Evolutionary conservation across 2,113 vertebrate species (phyloP).

Genomic region (Cyanoramphus novaezelandiae): DNA sequence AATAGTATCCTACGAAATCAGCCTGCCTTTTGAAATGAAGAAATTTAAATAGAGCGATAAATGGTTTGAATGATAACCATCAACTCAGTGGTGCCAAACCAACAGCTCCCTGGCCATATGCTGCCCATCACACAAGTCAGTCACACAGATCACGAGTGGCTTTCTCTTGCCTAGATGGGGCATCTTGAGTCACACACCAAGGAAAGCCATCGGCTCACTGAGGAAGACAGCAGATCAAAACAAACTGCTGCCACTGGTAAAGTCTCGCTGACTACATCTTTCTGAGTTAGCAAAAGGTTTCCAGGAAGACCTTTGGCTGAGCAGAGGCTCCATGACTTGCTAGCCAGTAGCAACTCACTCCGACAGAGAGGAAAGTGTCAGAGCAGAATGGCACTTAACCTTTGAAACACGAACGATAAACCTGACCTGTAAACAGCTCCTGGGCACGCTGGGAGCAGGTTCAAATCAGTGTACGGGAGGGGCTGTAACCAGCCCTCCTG

Average conservation of each 20-base stretch:
- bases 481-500: neutral
- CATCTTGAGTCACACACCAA: neutral
- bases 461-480: neutral
- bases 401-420: neutral
- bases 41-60: neutral
- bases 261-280: neutral
- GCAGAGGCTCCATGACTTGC: neutral
- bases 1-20: neutral
- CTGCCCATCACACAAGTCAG: neutral
- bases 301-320: neutral
- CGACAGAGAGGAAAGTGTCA: neutral
- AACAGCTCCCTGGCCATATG: neutral
- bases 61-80: neutral
- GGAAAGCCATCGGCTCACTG: neutral
- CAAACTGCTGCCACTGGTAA: neutral
- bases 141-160: neutral
- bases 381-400: neutral
- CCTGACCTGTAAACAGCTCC: neutral
- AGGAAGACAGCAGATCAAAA: neutral
- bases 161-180: neutral
- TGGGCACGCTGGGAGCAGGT: neutral
- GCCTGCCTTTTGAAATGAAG: neutral
- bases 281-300: neutral
- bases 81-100: neutral
- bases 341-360: neutral